A percentile compares a stretch with the other conserved stretches of the same genome.
phyloP scores from a whole-genome alignment of 1,140 invertebrate genomes.

The Listronotus oregonensis region DNA sequence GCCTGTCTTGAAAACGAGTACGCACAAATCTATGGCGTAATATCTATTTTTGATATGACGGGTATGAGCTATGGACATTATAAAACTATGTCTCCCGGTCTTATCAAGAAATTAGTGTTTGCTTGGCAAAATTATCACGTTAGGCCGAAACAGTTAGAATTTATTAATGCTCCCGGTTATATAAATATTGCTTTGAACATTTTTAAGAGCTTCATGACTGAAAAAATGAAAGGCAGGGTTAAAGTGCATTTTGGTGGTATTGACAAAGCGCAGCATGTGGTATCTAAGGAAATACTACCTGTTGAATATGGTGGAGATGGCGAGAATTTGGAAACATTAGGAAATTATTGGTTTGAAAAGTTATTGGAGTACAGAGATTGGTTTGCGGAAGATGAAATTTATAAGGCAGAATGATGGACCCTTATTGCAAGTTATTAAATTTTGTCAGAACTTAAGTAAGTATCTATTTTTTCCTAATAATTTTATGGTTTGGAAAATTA shows the following conservation, averaged over 20 bases:
- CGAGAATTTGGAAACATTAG: conserved; percentile 59
- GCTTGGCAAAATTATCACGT: conserved; percentile 75
- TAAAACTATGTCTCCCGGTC: conserved; percentile 61
- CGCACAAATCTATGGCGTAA: conserved; percentile 63
- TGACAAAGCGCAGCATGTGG: conserved; percentile 55
- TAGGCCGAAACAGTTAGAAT: conserved; percentile 70
- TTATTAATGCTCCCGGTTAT: conserved; percentile 71
- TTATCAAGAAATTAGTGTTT: conserved; percentile 64
- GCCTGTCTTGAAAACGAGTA: conserved; percentile 58
- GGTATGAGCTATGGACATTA: conserved; percentile 65
- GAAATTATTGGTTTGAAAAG: conserved; percentile 62
- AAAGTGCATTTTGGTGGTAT: conserved; percentile 58
- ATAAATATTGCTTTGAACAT: conserved; percentile 72
- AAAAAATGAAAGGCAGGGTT: conserved; percentile 67
- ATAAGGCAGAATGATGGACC: conserved; percentile 53
- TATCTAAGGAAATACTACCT: conserved; percentile 62
- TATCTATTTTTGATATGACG: conserved; percentile 65
- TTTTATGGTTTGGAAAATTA: too few relatives aligned
- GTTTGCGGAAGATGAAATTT: conserved; percentile 64
- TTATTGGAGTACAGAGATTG: conserved; percentile 61
- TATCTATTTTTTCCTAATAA: too few relatives aligned
- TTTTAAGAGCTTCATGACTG: conserved; percentile 72
- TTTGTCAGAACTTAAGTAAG: too few relatives aligned
- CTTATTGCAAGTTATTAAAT: too few relatives aligned
- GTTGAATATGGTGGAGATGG: conserved; percentile 65